A percentile compares a stretch with the other conserved stretches of the same genome.
These are phyloP conservation scores for Anastrepha obliqua DNA, from an alignment of 1,140 invertebrate species.

Conservation along the genomic window DNA sequence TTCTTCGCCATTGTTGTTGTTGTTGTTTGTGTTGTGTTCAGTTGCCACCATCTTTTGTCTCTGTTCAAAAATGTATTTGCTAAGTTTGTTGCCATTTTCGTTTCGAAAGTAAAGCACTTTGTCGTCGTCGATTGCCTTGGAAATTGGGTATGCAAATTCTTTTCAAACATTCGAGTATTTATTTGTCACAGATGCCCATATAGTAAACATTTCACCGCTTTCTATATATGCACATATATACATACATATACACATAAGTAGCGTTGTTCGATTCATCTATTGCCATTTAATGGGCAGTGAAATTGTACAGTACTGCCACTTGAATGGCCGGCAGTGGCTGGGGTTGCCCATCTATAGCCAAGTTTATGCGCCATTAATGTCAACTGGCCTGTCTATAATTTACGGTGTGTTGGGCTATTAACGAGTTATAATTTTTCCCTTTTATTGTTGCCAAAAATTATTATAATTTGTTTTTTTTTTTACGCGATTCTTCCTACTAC, in stretches of 20 bases:
- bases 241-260: not conserved
- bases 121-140: not conserved
- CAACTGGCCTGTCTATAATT: constrained; percentile 7
- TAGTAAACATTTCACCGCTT: not conserved
- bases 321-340: not conserved
- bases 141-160: constrained; percentile 44
- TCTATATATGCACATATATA: not conserved
- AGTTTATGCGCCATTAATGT: constrained; percentile 34
- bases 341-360: not conserved
- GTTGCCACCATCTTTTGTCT: not conserved
- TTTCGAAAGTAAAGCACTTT: constrained; percentile 50
- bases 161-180: constrained; percentile 4
- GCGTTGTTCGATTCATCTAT: not conserved
- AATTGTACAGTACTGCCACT: constrained; percentile 27
- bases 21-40: not conserved
- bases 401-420: constrained; percentile 27
- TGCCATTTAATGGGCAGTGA: not conserved
- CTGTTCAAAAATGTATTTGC: not conserved
- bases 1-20: not conserved
- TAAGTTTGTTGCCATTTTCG: constrained; percentile 26
- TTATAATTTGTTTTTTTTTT: not conserved
- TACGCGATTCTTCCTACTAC: too few species aligned
- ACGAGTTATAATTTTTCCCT: not conserved
- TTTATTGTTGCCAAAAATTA: not conserved
- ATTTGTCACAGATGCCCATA: constrained; percentile 5